Base-by-base conservation (phyloP, 2,888 invertebrate genomes). In the Vesta saturnalis region DNA sequence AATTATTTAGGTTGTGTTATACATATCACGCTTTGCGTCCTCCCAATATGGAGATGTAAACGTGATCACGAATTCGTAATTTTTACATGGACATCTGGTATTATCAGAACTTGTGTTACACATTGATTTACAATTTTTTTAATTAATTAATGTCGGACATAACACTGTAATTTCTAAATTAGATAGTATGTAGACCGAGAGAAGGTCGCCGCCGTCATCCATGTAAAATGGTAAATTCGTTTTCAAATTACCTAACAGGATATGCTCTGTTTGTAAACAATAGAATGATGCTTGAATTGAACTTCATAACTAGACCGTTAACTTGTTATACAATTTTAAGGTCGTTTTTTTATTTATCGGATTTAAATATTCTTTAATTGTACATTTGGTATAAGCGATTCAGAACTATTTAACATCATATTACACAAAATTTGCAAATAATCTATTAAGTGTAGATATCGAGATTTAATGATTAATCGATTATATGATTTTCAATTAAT, bases 1-100 rank as follows among this genome's bases (percentile, higher is more conserved):
- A 82, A 83, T 83, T 83, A 82, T 83, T 83, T 82, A 80, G 82
- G 80, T 80, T 81, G 82, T 82, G 83, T 82, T 83, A 81, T 82
- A 83, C 81, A 83, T 83, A 83, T 82, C 82, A 82, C 82, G 82
- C 81, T 81, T 77, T 67, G 60, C 78, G 81, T 81, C 77, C 63
- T 63, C 78, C 77, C 75, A 80, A 80, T 81, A 80, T 79, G 79
- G 80, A 78, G 79, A 79, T 78, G 76, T 73, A 74, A 80, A 79
- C 80, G 81, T 81, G 82, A 75, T 78, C 81, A 81, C 81, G 81
- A 81, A 80, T 79, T 76, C 74, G 78, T 79, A 77, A 77, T 80
- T 79, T 78, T 76, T 78, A 73, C 72, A 62, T 64, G 72, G 68
- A 72, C 72, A 76, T 71, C 73, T 74, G 62, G 62, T 62, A 69